Evolutionary conservation across 2,113 vertebrate species (phyloP), one percentile per base, ranked within the genome.

Genomic region (Pholis gunnellus): DNA sequence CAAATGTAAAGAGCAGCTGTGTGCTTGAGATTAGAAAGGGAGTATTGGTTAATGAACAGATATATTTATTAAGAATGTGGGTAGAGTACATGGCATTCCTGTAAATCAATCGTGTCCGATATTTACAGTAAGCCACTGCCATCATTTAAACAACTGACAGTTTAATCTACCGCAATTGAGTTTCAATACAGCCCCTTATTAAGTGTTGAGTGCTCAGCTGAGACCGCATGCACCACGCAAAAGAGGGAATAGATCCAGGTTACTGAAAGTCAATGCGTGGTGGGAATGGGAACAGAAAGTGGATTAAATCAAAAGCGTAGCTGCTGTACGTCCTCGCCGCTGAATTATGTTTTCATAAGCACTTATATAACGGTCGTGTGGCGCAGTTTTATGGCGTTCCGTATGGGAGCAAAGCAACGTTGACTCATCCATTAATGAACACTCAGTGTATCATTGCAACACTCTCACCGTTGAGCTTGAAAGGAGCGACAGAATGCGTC

Each of bases 291-390:
- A 38, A n/a, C 11, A 46, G 11, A 6, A 5, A n/a, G 44, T 52
- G 52, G 54, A 68, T 69, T 74, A 31, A 61, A 34, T 69, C 44
- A 36, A 64, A 17, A 34, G 11, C 11, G 0, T 17, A 44, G 25
- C 14, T 69, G 63, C 13, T 56, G 46, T 50, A 15, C 4, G n/a
- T 38, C 29, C 77, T 31, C 29, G 9, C 5, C n/a, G 7, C 20
- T 65, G 72, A 61, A 36, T 76, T 44, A 29, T 11, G 60, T 40
- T 65, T 85, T 68, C 31, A 56, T 65, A 22, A 22, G 67, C 11
- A 6, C 34, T 44, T 44, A 18, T 66, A 34, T 40, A 64, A 71
- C 22, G 11, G 54, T 17, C 1, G n/a, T 18, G 50, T 70, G 46
- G 25, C 1, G 15, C 20, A 46, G 36, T 22, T 61, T 42, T 4